Evolutionary conservation across 2,113 vertebrate genomes (phyloP).

Genomic region (Ascaphus truei): DNA sequence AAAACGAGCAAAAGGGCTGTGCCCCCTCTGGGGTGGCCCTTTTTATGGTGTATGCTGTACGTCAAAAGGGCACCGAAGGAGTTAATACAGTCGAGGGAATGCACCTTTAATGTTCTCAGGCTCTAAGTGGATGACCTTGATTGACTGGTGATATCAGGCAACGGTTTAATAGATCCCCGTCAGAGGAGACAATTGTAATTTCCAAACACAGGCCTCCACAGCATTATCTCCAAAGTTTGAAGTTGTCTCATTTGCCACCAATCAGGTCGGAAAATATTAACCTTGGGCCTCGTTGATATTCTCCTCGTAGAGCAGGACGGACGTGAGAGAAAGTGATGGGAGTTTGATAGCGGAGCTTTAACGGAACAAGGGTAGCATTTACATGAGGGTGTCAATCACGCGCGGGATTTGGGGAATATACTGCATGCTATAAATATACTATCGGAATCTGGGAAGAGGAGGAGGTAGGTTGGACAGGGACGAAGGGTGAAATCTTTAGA

Average conservation of each 20-base stretch:
- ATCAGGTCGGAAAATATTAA: conserved; percentile 59
- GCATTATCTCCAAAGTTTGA: conserved; percentile 49
- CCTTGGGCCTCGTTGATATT: conserved; percentile 53
- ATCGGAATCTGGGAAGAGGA: neutral
- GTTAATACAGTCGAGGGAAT: neutral
- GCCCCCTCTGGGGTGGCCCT: too few relatives aligned
- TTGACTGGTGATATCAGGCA: neutral
- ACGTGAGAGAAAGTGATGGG: conserved; percentile 26
- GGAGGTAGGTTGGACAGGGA: too few relatives aligned
- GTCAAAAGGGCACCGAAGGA: neutral
- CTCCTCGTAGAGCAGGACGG: conserved; percentile 49
- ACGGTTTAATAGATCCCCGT: conserved; percentile 35
- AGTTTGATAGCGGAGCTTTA: conserved; percentile 18
- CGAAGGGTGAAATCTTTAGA: too few relatives aligned
- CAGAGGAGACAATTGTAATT: conserved; percentile 46
- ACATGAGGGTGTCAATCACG: conserved; percentile 33
- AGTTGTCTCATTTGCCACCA: conserved; percentile 51
- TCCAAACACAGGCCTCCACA: conserved; percentile 44
- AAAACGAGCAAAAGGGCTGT: too few relatives aligned
- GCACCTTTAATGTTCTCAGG: neutral
- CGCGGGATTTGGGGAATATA: neutral
- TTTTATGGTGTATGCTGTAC: too few relatives aligned
- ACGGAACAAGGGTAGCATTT: conserved; percentile 26
- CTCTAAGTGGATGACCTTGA: conserved; percentile 26
- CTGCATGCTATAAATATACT: neutral